These are phyloP conservation scores for Mionectes macconnelli DNA, from an alignment of 2,113 vertebrate species.

Conservation along the genomic window DNA sequence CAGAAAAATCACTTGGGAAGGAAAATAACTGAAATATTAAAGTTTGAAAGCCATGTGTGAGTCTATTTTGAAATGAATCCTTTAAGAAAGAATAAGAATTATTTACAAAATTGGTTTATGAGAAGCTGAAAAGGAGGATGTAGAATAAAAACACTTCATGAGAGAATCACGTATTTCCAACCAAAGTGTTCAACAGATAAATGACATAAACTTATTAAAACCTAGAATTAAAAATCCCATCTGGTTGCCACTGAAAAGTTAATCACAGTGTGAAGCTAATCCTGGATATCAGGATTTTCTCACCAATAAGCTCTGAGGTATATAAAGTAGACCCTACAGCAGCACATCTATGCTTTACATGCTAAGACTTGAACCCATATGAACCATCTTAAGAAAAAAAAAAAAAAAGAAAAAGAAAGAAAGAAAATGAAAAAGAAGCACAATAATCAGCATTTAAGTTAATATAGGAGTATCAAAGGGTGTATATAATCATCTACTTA, in stretches of 20 bases:
- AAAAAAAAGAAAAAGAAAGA: not conserved
- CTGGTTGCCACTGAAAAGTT: slow-evolving; percentile 46
- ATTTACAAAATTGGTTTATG: slow-evolving; percentile 21
- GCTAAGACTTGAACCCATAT: not conserved
- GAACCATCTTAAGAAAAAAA: not conserved
- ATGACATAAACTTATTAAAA: slow-evolving; percentile 58
- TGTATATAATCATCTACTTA: slow-evolving; percentile 48
- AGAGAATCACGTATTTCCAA: not conserved
- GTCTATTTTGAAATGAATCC: not conserved
- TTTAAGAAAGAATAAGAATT: not conserved
- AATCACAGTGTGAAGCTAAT: slow-evolving; percentile 56
- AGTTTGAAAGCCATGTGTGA: not conserved
- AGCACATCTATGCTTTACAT: not conserved
- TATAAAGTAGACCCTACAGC: not conserved
- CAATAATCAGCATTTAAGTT: slow-evolving; percentile 57
- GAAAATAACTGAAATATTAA: not conserved
- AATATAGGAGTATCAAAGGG: slow-evolving; percentile 41
- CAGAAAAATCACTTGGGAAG: not conserved
- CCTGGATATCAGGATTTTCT: slow-evolving; percentile 56
- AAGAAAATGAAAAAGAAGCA: not conserved
- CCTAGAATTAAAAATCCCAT: slow-evolving; percentile 36
- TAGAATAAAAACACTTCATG: not conserved
- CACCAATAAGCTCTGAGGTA: not conserved
- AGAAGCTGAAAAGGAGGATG: not conserved
- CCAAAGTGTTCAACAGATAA: slow-evolving; percentile 10